Percentiles rank a stretch among this genome's conserved stretches.
phyloP scores from a whole-genome alignment of 2,888 invertebrate species.

The Rotaria magnacalcarata region DNA sequence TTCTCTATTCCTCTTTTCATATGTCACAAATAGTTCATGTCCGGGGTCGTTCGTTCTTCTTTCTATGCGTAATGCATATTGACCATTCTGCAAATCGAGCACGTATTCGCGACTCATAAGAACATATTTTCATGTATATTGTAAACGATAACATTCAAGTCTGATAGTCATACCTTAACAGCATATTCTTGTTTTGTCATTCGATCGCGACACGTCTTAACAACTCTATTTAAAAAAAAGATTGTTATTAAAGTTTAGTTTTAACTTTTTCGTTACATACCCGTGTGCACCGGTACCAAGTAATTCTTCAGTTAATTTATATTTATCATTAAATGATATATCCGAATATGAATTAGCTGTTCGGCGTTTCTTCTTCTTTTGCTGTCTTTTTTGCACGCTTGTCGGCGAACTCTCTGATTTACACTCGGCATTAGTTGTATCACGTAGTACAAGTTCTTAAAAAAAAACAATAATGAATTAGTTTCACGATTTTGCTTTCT shows the following conservation, averaged over 20 bases:
- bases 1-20: background rate
- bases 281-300: slow-evolving; percentile 34
- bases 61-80: background rate
- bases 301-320: slow-evolving; percentile 28
- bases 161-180: slow-evolving; percentile 4
- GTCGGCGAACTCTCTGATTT: slow-evolving; percentile 13
- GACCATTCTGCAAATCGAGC: slow-evolving; percentile 18
- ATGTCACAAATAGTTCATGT: slow-evolving; percentile 15
- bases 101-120: background rate
- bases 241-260: background rate
- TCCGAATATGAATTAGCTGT: slow-evolving; percentile 31
- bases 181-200: slow-evolving; percentile 37
- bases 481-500: background rate
- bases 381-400: slow-evolving; percentile 16
- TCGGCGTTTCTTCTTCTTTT: slow-evolving; percentile 34
- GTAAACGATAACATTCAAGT: background rate
- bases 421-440: background rate
- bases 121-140: background rate
- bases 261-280: background rate
- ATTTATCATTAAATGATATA: slow-evolving; percentile 32
- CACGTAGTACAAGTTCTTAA: slow-evolving; percentile 2
- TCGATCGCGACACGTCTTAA: slow-evolving; percentile 25
- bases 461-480: background rate
- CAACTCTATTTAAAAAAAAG: background rate
- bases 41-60: background rate